Conservation (phyloP, 2,113 vertebrate genomes). For the Xiphophorus couchianus region DNA sequence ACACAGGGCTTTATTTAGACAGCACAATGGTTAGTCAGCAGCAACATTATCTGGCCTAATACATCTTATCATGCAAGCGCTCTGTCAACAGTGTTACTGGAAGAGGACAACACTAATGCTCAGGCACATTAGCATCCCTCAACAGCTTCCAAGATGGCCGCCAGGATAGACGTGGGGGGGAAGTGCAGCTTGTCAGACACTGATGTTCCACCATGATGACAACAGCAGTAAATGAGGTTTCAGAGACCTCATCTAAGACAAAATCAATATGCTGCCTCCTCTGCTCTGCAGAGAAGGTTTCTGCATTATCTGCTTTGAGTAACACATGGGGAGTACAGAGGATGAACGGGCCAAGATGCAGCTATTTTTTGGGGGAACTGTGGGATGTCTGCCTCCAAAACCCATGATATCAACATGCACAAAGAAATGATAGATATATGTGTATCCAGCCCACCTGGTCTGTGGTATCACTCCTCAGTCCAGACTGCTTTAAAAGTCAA, state of each 20-base stretch:
- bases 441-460: conserved; percentile 76
- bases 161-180: conserved; percentile 54
- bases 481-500: conserved; percentile 82
- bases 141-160: conserved; percentile 76
- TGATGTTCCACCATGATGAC: conserved; percentile 79
- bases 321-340: conserved; percentile 23
- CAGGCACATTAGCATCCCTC: conserved; percentile 72
- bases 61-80: conserved; percentile 72
- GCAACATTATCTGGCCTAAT: conserved; percentile 78
- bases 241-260: conserved; percentile 82
- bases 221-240: conserved; percentile 81
- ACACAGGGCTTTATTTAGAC: conserved; percentile 78
- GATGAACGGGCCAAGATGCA: conserved; percentile 45
- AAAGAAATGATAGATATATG: conserved; percentile 73
- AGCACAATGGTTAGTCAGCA: conserved; percentile 82
- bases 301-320: conserved; percentile 70
- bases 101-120: conserved; percentile 66
- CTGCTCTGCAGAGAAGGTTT: conserved; percentile 72
- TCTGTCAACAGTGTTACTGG: conserved; percentile 75
- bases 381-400: conserved; percentile 74
- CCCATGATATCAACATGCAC: conserved; percentile 59
- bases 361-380: conserved; percentile 66
- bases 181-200: conserved; percentile 77
- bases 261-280: conserved; percentile 83
- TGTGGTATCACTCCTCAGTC: conserved; percentile 74